Evolutionary conservation across 1,140 invertebrate species (phyloP).

Genomic region (Magallana gigas): DNA sequence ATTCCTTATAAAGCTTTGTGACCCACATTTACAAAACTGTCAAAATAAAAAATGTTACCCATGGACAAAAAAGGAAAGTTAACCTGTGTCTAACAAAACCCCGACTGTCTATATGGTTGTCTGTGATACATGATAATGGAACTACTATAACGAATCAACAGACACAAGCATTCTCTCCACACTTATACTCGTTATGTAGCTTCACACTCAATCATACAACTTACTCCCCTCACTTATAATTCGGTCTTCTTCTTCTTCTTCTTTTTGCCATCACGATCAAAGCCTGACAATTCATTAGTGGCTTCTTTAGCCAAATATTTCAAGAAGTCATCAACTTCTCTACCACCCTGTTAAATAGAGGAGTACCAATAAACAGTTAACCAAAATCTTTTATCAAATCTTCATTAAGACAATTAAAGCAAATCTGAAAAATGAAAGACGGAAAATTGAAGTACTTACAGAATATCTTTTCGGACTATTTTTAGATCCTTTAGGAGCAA

Average conservation of each 20-base stretch:
- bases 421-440: no score
- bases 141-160: neutral
- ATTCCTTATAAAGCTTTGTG: conserved; percentile 30
- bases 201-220: neutral
- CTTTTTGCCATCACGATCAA: conserved; percentile 91
- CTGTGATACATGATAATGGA: conserved; percentile 25
- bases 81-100: conserved; percentile 35
- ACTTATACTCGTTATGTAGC: conserved; percentile 5
- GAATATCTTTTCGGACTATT: conserved; percentile 93
- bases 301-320: conserved; percentile 97
- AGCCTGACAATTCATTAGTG: conserved; percentile 92
- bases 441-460: conserved; percentile 79
- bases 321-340: conserved; percentile 96
- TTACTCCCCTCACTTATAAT: conserved; percentile 47
- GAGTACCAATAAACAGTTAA: conserved; percentile 3
- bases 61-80: neutral
- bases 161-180: neutral
- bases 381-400: no score
- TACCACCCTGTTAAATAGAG: conserved; percentile 86
- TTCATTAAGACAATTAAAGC: no score
- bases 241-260: conserved; percentile 82
- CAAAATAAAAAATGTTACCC: neutral
- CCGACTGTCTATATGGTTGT: neutral
- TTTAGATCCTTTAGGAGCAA: conserved; percentile 92
- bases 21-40: neutral